A percentile compares a stretch with the other conserved stretches of the same genome.
phyloP scores from a whole-genome alignment of 2,113 vertebrate species.

The Chloropsis cyanopogon region DNA sequence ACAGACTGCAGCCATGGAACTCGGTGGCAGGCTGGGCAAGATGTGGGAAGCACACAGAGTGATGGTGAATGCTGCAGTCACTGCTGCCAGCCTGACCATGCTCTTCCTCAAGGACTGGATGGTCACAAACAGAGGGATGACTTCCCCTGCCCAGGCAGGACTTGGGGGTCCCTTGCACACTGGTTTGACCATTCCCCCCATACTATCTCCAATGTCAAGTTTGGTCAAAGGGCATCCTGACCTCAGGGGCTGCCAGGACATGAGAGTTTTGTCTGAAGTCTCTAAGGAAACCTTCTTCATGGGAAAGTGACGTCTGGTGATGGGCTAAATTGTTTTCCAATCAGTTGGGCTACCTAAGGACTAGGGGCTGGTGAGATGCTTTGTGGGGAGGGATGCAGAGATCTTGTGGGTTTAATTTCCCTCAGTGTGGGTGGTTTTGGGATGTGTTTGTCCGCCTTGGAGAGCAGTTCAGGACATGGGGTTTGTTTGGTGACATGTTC shows the following conservation, averaged over 20 bases:
- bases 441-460: background rate
- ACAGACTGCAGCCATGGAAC: background rate
- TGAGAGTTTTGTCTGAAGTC: background rate
- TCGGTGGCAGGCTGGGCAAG: background rate
- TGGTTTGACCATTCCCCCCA: rapidly evolving
- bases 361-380: background rate
- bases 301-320: rapidly evolving
- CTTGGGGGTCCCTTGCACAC: rapidly evolving
- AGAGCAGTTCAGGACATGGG: background rate
- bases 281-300: background rate
- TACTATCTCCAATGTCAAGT: background rate
- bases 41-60: background rate
- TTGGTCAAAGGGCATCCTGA: background rate
- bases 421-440: background rate
- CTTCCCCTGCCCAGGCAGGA: background rate
- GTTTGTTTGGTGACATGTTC: background rate
- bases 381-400: background rate
- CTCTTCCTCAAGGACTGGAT: background rate
- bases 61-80: background rate
- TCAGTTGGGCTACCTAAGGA: background rate
- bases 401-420: background rate
- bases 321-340: background rate
- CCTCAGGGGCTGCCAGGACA: background rate
- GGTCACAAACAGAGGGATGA: rapidly evolving
- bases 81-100: background rate